A percentile compares a stretch with the other conserved stretches of the same genome.
These are phyloP conservation scores for Pyrgilauda ruficollis DNA, from an alignment of 2,113 vertebrate genomes.

Conservation along the genomic window DNA sequence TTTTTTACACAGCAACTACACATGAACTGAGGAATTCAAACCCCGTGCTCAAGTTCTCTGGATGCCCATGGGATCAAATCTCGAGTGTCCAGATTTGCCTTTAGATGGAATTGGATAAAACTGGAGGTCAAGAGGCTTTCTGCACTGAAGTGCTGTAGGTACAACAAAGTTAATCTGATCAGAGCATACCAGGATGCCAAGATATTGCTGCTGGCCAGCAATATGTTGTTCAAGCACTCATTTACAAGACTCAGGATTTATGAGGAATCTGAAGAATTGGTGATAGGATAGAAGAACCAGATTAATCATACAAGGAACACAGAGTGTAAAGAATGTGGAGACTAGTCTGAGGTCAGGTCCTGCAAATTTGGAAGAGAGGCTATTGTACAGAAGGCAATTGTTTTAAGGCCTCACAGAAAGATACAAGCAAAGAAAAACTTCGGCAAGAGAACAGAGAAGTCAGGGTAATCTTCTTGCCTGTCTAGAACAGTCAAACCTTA, in stretches of 20 bases:
- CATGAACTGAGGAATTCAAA: not conserved
- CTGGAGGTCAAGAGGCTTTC: not conserved
- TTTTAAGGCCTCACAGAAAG: not conserved
- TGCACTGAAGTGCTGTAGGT: not conserved
- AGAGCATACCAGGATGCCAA: fast-evolving
- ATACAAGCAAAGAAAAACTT: not conserved
- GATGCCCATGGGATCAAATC: not conserved
- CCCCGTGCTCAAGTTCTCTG: not conserved
- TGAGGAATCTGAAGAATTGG: not conserved
- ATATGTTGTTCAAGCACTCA: not conserved
- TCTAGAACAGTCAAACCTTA: not conserved
- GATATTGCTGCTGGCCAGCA: not conserved
- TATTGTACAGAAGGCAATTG: not conserved
- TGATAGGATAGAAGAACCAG: not conserved
- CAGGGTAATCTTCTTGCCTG: not conserved
- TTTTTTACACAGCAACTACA: not conserved
- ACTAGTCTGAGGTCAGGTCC: not conserved
- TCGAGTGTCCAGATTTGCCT: not conserved
- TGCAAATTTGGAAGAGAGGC: not conserved
- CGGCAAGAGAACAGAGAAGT: not conserved
- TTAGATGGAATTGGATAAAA: not conserved
- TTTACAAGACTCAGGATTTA: not conserved
- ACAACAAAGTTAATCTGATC: not conserved
- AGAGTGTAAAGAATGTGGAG: not conserved
- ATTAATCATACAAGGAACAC: not conserved